phyloP scores from a whole-genome alignment of 2,113 vertebrate species.

The Galemys pyrenaicus region DNA sequence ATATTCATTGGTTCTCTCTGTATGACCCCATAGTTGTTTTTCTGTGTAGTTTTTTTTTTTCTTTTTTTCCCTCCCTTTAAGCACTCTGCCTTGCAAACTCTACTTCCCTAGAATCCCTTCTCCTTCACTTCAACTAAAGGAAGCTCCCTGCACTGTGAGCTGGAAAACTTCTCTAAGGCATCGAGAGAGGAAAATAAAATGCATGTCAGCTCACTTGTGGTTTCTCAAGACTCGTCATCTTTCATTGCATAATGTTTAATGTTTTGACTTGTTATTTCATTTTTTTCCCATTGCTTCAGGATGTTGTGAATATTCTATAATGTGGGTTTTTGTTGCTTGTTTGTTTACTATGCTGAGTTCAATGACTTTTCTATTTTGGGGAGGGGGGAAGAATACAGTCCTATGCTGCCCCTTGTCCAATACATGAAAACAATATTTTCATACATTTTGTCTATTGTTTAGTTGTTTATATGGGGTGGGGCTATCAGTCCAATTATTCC shows the following conservation, averaged over 20 bases:
- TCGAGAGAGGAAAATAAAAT: background rate
- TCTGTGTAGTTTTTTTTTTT: background rate
- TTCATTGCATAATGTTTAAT: background rate
- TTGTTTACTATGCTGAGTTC: background rate
- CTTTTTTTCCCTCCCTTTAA: background rate
- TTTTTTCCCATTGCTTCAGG: background rate
- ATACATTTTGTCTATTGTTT: background rate
- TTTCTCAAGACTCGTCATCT: background rate
- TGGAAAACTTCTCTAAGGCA: background rate
- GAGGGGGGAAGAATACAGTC: no score
- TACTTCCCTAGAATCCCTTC: background rate
- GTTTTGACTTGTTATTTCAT: background rate
- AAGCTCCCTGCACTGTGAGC: no score
- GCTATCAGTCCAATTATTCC: background rate
- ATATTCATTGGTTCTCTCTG: background rate
- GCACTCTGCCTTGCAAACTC: background rate
- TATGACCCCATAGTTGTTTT: background rate
- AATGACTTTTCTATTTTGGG: background rate
- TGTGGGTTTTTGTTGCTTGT: background rate
- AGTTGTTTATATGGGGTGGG: background rate
- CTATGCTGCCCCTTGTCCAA: background rate
- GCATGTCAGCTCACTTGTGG: background rate
- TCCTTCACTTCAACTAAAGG: background rate
- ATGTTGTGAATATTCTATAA: background rate
- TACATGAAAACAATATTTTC: background rate